These are phyloP conservation scores for Rhagoletis zephyria DNA, from an alignment of 1,140 invertebrate genomes.

Conservation along the genomic window DNA sequence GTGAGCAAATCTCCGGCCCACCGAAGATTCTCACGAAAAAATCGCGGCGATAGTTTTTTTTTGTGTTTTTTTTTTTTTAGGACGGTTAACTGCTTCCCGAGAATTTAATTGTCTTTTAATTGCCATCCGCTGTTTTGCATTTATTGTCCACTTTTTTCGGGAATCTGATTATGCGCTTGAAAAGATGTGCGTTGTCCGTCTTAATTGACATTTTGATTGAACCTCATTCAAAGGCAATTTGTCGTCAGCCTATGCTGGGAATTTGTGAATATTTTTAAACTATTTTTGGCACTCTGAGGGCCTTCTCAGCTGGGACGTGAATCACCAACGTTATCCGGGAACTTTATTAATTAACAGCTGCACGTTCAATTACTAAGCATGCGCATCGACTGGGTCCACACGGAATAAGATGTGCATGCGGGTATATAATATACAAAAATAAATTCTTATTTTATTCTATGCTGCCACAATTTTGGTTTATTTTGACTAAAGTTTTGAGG, in stretches of 20 bases:
- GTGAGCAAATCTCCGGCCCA: background rate
- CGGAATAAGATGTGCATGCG: no score
- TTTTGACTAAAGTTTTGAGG: no score
- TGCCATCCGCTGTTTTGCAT: background rate
- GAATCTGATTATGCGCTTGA: background rate
- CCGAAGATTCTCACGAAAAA: background rate
- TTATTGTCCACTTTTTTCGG: background rate
- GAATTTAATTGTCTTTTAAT: conserved; percentile 44
- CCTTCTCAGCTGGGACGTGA: background rate
- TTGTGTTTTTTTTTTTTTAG: background rate
- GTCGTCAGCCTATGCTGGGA: background rate
- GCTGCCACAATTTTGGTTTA: no score
- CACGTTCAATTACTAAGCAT: no score
- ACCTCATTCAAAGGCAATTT: conserved; percentile 27
- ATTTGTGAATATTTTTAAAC: background rate
- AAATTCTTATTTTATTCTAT: background rate
- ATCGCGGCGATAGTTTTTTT: background rate
- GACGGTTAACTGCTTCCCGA: background rate
- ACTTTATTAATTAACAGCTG: no score
- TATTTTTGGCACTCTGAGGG: background rate
- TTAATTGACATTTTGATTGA: conserved; percentile 44
- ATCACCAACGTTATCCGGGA: no score
- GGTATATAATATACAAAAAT: background rate
- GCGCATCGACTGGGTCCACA: no score
- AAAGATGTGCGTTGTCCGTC: background rate